Percentiles rank a stretch among this genome's conserved stretches.
Conservation (phyloP, 1,140 invertebrate species). For the Pogonomyrmex barbatus region DNA sequence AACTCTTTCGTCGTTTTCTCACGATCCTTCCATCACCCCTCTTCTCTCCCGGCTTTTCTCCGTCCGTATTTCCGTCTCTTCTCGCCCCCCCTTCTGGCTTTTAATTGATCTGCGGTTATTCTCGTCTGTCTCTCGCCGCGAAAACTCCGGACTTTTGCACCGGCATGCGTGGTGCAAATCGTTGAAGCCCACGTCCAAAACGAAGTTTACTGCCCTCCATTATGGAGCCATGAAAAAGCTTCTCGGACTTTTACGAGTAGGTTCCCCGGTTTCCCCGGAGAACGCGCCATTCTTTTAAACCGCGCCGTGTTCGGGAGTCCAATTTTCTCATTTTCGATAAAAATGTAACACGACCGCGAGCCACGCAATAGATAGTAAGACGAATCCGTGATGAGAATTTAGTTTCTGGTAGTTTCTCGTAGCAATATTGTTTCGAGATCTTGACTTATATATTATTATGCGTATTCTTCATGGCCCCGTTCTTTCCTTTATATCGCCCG, state of each 20-base stretch:
- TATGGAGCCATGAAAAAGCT: slow-evolving; percentile 46
- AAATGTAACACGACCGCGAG: slow-evolving; percentile 22
- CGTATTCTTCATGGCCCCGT: not conserved
- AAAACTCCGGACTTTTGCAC: slow-evolving; percentile 4
- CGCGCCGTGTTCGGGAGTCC: not conserved
- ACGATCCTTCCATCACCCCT: not conserved
- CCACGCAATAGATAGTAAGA: not conserved
- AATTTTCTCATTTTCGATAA: slow-evolving; percentile 54
- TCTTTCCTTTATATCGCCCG: not conserved
- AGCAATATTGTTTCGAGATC: not conserved
- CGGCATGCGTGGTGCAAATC: slow-evolving; percentile 46
- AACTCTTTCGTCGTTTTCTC: slow-evolving; percentile 37
- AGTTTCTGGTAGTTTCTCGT: not conserved
- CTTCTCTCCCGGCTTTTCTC: not conserved
- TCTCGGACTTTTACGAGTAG: slow-evolving; percentile 46
- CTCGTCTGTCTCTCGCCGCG: not conserved
- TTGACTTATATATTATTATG: not conserved
- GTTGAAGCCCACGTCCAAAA: slow-evolving; percentile 42
- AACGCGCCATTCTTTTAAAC: slow-evolving; percentile 41
- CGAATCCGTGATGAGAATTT: not conserved
- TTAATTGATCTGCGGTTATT: slow-evolving; percentile 76
- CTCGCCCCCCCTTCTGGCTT: slow-evolving; percentile 44
- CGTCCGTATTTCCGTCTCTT: slow-evolving; percentile 47
- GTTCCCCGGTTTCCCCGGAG: not conserved
- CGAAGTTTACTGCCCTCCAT: slow-evolving; percentile 7